These are phyloP conservation scores for Matsumurasca onukii DNA, from an alignment of 1,140 invertebrate species.

Conservation along the genomic window DNA sequence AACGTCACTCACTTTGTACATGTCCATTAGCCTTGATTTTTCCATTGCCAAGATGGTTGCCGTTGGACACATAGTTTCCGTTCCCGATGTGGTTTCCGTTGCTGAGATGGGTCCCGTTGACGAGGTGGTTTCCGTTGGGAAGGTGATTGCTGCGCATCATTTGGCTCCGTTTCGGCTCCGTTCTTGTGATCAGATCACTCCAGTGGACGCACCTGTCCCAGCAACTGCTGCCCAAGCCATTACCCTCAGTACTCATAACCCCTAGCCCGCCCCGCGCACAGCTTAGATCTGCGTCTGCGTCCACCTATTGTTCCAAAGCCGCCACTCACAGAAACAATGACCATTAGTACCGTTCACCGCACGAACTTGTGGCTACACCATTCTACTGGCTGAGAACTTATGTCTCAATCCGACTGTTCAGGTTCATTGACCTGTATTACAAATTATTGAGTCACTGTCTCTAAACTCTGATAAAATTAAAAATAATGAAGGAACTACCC, in stretches of 20 bases:
- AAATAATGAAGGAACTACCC: neutral
- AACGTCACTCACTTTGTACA: constrained; percentile 16
- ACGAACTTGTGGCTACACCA: neutral
- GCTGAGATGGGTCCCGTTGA: neutral
- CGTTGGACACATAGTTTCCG: neutral
- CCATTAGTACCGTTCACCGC: neutral
- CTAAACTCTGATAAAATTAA: neutral
- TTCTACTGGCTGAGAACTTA: neutral
- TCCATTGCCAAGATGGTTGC: constrained; percentile 18
- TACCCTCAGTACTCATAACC: constrained; percentile 14
- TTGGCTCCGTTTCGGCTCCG: constrained; percentile 15
- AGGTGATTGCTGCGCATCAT: constrained; percentile 28
- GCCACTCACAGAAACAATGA: constrained; percentile 8
- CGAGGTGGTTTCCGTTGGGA: constrained; percentile 24
- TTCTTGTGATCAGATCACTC: constrained; percentile 31
- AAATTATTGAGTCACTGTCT: neutral
- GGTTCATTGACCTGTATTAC: neutral
- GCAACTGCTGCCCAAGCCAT: constrained; percentile 15
- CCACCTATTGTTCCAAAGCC: constrained; percentile 1
- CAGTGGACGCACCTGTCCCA: constrained; percentile 37
- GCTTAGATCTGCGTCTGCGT: neutral
- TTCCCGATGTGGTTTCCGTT: neutral
- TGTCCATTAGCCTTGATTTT: constrained; percentile 19
- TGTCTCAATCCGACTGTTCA: constrained; percentile 5
- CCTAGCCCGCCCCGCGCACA: neutral